phyloP scores from a whole-genome alignment of 2,888 invertebrate genomes.

The Trachelus troglodyta region DNA sequence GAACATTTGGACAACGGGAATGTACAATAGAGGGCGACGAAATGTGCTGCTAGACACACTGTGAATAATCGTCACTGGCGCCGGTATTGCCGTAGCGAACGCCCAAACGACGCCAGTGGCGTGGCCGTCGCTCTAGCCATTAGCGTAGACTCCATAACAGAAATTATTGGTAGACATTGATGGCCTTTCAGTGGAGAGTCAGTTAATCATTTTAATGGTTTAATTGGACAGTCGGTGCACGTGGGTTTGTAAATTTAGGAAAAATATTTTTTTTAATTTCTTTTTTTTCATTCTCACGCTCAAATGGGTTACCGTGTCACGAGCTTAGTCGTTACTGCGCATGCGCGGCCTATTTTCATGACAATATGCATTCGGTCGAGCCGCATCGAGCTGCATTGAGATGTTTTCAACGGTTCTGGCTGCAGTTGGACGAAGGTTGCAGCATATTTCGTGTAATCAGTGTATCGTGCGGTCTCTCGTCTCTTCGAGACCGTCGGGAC shows the following conservation, averaged over 20 bases:
- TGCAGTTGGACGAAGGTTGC: neutral
- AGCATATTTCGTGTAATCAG: neutral
- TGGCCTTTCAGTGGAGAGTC: neutral
- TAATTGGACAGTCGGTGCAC: neutral
- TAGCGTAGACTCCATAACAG: neutral
- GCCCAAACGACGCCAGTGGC: neutral
- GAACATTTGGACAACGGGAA: neutral
- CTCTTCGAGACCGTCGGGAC: neutral
- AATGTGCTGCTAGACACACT: neutral
- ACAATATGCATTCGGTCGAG: neutral
- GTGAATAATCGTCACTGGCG: neutral
- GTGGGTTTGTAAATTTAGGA: neutral
- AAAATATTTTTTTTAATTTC: neutral
- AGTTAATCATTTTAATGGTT: neutral
- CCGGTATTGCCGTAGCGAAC: neutral
- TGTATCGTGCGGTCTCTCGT: neutral
- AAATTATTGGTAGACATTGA: neutral
- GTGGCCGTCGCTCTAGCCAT: neutral
- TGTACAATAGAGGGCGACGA: neutral
- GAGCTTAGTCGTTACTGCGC: neutral
- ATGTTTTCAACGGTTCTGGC: neutral
- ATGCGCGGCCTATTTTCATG: neutral
- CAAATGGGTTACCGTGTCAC: neutral
- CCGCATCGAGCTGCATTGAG: neutral
- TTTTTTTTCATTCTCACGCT: neutral